phyloP scores from a whole-genome alignment of 1,140 invertebrate genomes.

The Araneus ventricosus region DNA sequence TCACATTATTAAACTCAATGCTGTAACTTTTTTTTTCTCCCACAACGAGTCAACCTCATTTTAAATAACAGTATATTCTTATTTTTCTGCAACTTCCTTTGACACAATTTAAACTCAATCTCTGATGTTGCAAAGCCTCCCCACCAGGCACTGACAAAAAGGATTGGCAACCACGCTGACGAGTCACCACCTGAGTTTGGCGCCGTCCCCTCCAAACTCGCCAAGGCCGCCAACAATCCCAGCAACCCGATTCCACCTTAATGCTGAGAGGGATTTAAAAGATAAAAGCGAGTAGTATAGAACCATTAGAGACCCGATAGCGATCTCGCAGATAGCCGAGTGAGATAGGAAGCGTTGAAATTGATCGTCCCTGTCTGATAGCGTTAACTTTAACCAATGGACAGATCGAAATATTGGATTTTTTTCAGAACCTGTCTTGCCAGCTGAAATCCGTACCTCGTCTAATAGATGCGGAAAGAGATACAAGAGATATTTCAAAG shows the following conservation, averaged over 20 bases:
- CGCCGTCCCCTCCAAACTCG: neutral
- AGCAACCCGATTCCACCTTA: slow-evolving; percentile 45
- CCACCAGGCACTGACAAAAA: neutral
- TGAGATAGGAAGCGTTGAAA: slow-evolving; percentile 60
- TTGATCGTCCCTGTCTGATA: slow-evolving; percentile 55
- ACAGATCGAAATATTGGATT: slow-evolving; percentile 43
- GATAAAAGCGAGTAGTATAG: slow-evolving; percentile 62
- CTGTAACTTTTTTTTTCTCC: neutral
- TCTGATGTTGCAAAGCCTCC: neutral
- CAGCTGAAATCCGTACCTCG: slow-evolving; percentile 42
- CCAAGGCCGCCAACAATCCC: slow-evolving; percentile 3
- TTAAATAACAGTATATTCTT: neutral
- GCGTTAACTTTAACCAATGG: slow-evolving; percentile 37
- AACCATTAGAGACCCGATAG: slow-evolving; percentile 63
- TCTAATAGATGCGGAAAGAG: slow-evolving; percentile 48
- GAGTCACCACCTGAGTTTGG: slow-evolving; percentile 1
- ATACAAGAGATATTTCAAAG: slow-evolving; percentile 16
- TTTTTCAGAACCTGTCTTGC: slow-evolving; percentile 22
- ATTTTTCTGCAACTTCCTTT: neutral
- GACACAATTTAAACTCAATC: neutral
- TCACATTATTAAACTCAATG: too few relatives aligned
- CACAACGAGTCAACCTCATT: neutral
- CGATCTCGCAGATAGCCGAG: slow-evolving; percentile 38
- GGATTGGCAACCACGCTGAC: neutral
- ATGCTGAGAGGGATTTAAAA: slow-evolving; percentile 72